phyloP scores from a whole-genome alignment of 2,797 vertebrate species.

The Cyclopterus lumpus region DNA sequence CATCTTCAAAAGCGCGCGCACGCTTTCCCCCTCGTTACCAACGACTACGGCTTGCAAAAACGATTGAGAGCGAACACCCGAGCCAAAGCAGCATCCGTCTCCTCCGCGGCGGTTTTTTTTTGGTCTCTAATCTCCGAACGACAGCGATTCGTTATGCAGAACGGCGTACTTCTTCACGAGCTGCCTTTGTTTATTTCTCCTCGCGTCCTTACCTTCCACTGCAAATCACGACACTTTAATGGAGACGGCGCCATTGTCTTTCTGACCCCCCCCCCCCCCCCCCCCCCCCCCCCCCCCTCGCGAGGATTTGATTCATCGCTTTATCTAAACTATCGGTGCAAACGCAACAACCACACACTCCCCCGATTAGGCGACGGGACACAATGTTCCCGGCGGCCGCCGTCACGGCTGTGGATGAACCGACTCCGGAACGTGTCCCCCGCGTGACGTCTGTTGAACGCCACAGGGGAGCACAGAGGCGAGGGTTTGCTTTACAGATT shows the following conservation, averaged over 20 bases:
- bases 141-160: not conserved
- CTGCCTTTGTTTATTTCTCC: not conserved
- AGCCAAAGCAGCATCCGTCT: not conserved
- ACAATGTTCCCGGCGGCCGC: constrained; percentile 2
- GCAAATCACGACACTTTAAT: not conserved
- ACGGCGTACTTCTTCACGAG: not conserved
- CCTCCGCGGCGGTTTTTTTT: too few relatives aligned
- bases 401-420: accelerated
- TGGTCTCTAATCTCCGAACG: not conserved
- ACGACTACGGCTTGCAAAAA: not conserved
- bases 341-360: not conserved
- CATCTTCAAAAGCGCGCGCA: not conserved
- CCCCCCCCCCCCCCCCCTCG: too few relatives aligned
- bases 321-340: not conserved
- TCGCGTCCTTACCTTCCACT: not conserved
- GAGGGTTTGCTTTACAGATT: not conserved
- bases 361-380: not conserved
- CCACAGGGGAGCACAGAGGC: not conserved
- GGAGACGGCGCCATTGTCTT: accelerated
- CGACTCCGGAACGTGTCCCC: not conserved
- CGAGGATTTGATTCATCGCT: not conserved
- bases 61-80: not conserved
- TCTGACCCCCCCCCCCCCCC: too few relatives aligned
- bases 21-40: not conserved
- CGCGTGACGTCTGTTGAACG: not conserved